These are phyloP conservation scores for Plodia interpunctella DNA, from an alignment of 1,140 invertebrate genomes.

Conservation along the genomic window DNA sequence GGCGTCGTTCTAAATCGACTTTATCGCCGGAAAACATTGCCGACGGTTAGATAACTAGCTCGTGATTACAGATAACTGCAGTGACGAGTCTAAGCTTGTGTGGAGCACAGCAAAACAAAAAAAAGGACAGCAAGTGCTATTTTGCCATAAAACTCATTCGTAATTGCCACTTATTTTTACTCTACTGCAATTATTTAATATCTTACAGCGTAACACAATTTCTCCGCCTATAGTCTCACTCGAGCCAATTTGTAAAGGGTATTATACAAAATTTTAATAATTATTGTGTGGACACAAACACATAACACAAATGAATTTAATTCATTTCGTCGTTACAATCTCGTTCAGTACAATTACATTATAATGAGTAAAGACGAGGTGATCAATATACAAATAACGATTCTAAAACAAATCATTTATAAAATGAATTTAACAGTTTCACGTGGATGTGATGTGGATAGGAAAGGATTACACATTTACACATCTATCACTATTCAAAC, in stretches of 20 bases:
- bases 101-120: too few species aligned
- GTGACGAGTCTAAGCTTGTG: too few species aligned
- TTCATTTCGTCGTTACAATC: slow-evolving; percentile 18
- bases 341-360: slow-evolving; percentile 5
- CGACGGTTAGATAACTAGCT: too few species aligned
- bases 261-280: slow-evolving; percentile 13
- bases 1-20: background rate
- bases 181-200: background rate
- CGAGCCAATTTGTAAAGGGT: background rate
- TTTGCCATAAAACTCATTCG: background rate
- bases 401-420: slow-evolving; percentile 63
- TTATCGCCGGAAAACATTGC: background rate
- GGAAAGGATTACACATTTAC: background rate
- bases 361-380: slow-evolving; percentile 27
- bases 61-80: too few species aligned
- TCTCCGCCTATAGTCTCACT: background rate
- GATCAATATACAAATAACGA: slow-evolving; percentile 45
- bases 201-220: background rate
- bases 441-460: background rate
- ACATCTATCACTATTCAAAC: slow-evolving; percentile 8
- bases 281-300: slow-evolving; percentile 13
- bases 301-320: slow-evolving; percentile 24
- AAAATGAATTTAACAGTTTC: slow-evolving; percentile 18
- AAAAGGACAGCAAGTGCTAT: background rate
- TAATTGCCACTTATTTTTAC: background rate